Evolutionary conservation across 2,888 invertebrate genomes (phyloP).

Genomic region (Drosophila robusta): DNA sequence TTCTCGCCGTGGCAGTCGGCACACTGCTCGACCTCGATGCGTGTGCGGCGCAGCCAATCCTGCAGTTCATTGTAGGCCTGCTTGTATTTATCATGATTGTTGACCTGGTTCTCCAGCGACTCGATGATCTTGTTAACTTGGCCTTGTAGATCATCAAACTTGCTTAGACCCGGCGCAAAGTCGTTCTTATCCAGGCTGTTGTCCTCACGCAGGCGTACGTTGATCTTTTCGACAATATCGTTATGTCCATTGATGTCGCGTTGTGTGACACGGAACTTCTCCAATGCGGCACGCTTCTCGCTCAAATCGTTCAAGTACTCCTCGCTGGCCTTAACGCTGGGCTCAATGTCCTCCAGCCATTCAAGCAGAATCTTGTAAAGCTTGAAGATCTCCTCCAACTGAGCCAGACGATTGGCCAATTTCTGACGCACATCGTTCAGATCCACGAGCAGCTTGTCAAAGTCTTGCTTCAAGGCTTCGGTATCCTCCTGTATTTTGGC

Average conservation of each 20-base stretch:
- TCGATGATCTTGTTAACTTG: constrained; percentile 89
- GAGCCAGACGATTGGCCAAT: constrained; percentile 90
- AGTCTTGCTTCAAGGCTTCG: constrained; percentile 94
- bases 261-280: constrained; percentile 93
- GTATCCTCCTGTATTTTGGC: constrained; percentile 96
- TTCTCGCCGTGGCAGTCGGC: constrained; percentile 95
- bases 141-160: constrained; percentile 90
- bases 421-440: constrained; percentile 92
- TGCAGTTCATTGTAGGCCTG: constrained; percentile 92
- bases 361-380: constrained; percentile 92
- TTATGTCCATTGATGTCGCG: constrained; percentile 93
- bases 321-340: constrained; percentile 90
- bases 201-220: constrained; percentile 90
- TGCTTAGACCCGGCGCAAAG: constrained; percentile 89
- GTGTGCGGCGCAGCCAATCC: constrained; percentile 93
- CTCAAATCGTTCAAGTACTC: constrained; percentile 93
- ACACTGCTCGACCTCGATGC: constrained; percentile 93
- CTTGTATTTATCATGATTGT: constrained; percentile 94
- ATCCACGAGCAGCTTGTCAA: constrained; percentile 93
- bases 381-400: constrained; percentile 95
- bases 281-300: constrained; percentile 95
- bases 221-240: constrained; percentile 91
- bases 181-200: constrained; percentile 88
- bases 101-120: constrained; percentile 92
- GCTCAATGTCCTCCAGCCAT: constrained; percentile 95